Percentiles rank a stretch among this genome's conserved stretches.
phyloP scores from a whole-genome alignment of 2,888 invertebrate genomes.

The Eristalis tenax region DNA sequence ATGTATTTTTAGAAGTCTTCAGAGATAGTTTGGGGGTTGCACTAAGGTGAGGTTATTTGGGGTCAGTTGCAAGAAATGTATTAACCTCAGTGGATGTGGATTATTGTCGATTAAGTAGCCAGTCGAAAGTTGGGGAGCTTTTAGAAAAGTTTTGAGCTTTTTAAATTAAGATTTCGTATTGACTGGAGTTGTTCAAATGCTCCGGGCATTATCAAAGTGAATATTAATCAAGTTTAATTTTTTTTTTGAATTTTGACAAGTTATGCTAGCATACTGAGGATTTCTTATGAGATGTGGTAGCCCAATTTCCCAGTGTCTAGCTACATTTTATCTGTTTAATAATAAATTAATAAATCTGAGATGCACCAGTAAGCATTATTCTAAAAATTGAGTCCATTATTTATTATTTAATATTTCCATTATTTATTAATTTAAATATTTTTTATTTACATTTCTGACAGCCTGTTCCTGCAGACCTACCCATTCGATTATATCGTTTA shows the following conservation, averaged over 20 bases:
- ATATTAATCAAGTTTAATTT: background rate
- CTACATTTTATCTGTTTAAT: no score
- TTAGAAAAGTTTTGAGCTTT: slow-evolving; percentile 17
- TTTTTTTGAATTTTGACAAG: no score
- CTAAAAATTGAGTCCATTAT: no score
- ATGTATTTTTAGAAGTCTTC: slow-evolving; percentile 41
- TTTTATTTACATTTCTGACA: no score
- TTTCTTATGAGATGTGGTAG: no score
- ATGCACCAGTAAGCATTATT: no score
- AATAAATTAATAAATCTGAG: no score
- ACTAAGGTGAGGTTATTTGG: slow-evolving; percentile 31
- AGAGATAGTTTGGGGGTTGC: background rate
- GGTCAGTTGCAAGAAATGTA: slow-evolving; percentile 17
- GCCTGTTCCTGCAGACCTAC: no score
- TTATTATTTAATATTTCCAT: no score
- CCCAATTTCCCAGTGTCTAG: no score
- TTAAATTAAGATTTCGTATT: background rate
- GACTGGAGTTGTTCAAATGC: background rate
- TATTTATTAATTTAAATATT: no score
- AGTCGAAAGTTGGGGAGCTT: slow-evolving; percentile 22
- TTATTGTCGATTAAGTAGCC: slow-evolving; percentile 1
- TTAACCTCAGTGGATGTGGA: background rate
- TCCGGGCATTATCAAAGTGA: background rate
- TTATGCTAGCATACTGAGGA: no score
- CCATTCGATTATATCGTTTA: background rate